Percentiles rank a stretch among this genome's conserved stretches.
phyloP scores from a whole-genome alignment of 2,797 vertebrate genomes.

The Dromococcyx pavoninus region DNA sequence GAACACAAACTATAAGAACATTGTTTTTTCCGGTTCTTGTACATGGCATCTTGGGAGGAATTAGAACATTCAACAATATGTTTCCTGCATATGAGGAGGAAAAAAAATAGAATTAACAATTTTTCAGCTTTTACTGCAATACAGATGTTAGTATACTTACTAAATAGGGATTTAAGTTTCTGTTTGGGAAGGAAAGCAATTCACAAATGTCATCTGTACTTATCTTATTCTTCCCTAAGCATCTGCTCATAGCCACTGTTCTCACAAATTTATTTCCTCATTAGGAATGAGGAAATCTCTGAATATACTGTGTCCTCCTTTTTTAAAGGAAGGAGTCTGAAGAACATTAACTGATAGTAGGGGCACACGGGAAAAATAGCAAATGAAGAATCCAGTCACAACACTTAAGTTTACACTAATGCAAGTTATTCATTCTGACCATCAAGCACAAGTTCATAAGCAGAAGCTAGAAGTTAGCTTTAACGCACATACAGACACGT shows the following conservation, averaged over 20 bases:
- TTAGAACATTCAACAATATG: slow-evolving; percentile 92
- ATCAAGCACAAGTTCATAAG: background rate
- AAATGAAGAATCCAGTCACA: background rate
- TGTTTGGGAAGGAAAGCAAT: background rate
- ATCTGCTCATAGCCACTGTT: background rate
- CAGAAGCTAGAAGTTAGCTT: background rate
- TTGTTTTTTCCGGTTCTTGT: slow-evolving; percentile 92
- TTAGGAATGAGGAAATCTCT: background rate
- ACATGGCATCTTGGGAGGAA: slow-evolving; percentile 87
- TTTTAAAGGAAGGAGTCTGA: background rate
- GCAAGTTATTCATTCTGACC: background rate
- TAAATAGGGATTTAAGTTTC: background rate
- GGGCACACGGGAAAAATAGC: background rate
- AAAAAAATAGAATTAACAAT: background rate
- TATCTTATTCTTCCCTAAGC: background rate
- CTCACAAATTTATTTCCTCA: background rate
- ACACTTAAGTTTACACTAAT: background rate
- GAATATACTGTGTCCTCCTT: background rate
- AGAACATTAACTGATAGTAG: background rate
- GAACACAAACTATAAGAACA: slow-evolving; percentile 91
- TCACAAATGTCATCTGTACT: background rate
- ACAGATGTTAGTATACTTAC: background rate
- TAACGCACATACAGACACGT: background rate
- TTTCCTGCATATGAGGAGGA: slow-evolving; percentile 80
- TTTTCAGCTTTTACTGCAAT: background rate